These are phyloP conservation scores for Papilio elwesi DNA, from an alignment of 2,888 invertebrate genomes.

Conservation along the genomic window DNA sequence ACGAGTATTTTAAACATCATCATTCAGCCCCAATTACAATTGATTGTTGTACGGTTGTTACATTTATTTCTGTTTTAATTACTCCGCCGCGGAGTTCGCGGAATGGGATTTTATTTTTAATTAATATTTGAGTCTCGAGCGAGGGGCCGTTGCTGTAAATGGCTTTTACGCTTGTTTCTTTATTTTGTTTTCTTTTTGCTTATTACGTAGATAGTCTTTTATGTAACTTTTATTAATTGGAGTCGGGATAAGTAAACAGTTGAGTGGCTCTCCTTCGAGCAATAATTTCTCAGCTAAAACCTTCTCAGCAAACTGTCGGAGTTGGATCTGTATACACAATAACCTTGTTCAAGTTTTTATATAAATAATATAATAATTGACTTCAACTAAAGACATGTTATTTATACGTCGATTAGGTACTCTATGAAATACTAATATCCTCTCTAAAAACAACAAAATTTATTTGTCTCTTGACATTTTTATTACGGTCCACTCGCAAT, in stretches of 20 bases:
- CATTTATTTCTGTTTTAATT: constrained; percentile 69
- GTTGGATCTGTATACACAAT: no score
- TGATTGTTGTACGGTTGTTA: constrained; percentile 61
- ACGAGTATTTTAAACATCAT: constrained; percentile 46
- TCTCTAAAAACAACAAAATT: constrained; percentile 8
- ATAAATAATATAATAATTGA: no score
- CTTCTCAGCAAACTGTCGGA: no score
- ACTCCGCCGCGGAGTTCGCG: constrained; percentile 52
- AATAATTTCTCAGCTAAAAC: no score
- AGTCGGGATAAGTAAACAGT: background rate
- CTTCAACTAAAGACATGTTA: background rate
- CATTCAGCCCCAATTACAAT: constrained; percentile 55
- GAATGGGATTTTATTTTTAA: constrained; percentile 68
- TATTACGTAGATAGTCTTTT: constrained; percentile 1
- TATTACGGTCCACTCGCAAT: constrained; percentile 30
- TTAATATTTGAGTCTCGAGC: constrained; percentile 60
- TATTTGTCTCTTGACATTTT: constrained; percentile 37
- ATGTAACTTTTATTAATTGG: no score
- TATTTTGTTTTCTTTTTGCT: background rate
- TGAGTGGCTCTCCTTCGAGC: no score
- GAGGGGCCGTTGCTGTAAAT: constrained; percentile 52
- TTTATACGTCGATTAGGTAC: constrained; percentile 1
- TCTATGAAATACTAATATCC: background rate
- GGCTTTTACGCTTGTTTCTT: constrained; percentile 12
- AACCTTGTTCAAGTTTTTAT: no score